phyloP scores from a whole-genome alignment of 2,888 invertebrate genomes.

The Parnassius glacialis region DNA sequence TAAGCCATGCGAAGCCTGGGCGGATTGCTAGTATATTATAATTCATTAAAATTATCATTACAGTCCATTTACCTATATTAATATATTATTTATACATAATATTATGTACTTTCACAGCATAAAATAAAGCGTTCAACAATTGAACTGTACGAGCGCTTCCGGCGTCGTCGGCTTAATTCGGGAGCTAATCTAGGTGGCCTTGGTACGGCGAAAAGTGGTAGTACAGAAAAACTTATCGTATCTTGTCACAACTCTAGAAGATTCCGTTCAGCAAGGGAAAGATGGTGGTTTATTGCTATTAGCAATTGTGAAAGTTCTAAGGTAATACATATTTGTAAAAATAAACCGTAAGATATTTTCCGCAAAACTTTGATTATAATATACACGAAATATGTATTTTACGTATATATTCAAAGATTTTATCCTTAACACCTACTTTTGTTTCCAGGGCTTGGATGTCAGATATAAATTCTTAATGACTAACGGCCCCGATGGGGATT shows the following conservation, averaged over 20 bases:
- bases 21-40: too few relatives aligned
- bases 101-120: slow-evolving; percentile 42
- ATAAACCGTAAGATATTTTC: too few relatives aligned
- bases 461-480: slow-evolving; percentile 93
- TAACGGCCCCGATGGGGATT: slow-evolving; percentile 89
- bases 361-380: too few relatives aligned
- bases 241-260: slow-evolving; percentile 84
- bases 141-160: slow-evolving; percentile 56
- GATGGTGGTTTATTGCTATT: slow-evolving; percentile 97
- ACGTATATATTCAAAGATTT: too few relatives aligned
- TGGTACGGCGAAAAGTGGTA: slow-evolving; percentile 34
- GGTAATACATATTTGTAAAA: slow-evolving; percentile 50
- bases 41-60: too few relatives aligned
- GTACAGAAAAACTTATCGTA: slow-evolving; percentile 62
- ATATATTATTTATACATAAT: too few relatives aligned
- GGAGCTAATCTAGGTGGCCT: slow-evolving; percentile 38
- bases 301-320: slow-evolving; percentile 88
- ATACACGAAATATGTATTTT: too few relatives aligned
- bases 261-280: slow-evolving; percentile 89
- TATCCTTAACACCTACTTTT: too few relatives aligned
- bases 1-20: too few relatives aligned
- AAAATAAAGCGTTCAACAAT: slow-evolving; percentile 68
- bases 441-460: slow-evolving; percentile 85
- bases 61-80: too few relatives aligned
- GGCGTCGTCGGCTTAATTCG: slow-evolving; percentile 55